A percentile compares a stretch with the other conserved stretches of the same genome.
These are phyloP conservation scores for Serrognathus titanus DNA, from an alignment of 2,888 invertebrate species.

Conservation along the genomic window DNA sequence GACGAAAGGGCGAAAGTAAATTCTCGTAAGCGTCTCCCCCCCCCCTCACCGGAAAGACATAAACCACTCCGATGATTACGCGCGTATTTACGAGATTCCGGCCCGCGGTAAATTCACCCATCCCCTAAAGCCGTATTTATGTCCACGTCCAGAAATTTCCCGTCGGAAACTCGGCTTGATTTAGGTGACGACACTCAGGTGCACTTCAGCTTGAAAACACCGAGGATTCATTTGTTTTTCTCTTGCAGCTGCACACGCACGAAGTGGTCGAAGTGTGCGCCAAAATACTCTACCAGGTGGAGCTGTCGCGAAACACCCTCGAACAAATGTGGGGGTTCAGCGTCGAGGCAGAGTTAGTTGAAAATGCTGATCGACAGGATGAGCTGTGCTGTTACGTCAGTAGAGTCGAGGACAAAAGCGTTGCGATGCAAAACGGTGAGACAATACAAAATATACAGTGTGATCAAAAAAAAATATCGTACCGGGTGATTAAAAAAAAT, in stretches of 20 bases:
- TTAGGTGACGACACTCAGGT: too few species aligned
- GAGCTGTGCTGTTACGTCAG: constrained; percentile 97
- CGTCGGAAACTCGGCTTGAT: too few species aligned
- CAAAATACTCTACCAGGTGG: constrained; percentile 95
- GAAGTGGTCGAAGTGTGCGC: constrained; percentile 95
- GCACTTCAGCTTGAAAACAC: too few species aligned
- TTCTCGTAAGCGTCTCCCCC: too few species aligned
- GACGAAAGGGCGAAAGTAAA: too few species aligned
- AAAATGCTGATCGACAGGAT: constrained; percentile 93
- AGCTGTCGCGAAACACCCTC: constrained; percentile 81
- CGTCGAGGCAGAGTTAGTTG: constrained; percentile 94
- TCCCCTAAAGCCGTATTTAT: too few species aligned
- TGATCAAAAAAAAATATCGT: background rate
- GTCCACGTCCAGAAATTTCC: too few species aligned
- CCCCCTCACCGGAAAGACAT: too few species aligned
- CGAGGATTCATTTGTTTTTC: constrained; percentile 12
- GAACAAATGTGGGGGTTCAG: constrained; percentile 98
- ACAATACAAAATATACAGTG: background rate
- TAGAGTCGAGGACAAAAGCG: constrained; percentile 91
- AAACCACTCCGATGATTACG: too few species aligned
- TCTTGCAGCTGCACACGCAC: constrained; percentile 79
- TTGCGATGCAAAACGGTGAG: constrained; percentile 94
- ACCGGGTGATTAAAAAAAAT: background rate
- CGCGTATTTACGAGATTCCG: too few species aligned
- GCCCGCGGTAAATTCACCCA: too few species aligned